Conservation (phyloP, 2,888 invertebrate genomes). For the Papilio gigon region DNA sequence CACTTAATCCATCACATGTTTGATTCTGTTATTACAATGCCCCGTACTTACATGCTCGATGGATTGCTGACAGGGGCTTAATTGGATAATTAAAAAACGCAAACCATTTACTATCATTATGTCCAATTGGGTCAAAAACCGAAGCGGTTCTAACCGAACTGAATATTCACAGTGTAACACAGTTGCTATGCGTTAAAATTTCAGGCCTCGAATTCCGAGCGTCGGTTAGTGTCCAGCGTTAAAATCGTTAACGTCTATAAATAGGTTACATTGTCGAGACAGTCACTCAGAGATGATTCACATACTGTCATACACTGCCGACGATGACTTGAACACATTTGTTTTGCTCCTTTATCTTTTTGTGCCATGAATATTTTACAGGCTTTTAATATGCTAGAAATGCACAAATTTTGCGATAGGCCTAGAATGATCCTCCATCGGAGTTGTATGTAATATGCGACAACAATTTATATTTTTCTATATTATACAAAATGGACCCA, state of each 20-base stretch:
- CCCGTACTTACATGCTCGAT: not conserved
- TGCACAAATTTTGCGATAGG: not conserved
- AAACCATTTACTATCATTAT: not conserved
- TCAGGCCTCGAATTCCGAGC: constrained; percentile 35
- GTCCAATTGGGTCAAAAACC: constrained; percentile 17
- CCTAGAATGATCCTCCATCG: not conserved
- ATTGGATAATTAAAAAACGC: not conserved
- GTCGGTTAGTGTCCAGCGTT: constrained; percentile 47
- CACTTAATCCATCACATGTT: not conserved
- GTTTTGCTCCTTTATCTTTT: constrained; percentile 1
- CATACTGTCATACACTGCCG: constrained; percentile 22
- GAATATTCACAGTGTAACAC: constrained; percentile 11
- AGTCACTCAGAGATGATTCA: constrained; percentile 47
- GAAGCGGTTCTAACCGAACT: not conserved
- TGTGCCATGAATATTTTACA: not conserved
- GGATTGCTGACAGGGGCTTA: not conserved
- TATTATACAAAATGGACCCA: not conserved
- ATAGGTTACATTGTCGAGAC: constrained; percentile 50
- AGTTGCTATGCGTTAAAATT: constrained; percentile 39
- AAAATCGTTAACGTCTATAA: constrained; percentile 56
- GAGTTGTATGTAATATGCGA: not conserved
- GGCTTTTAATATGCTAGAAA: not conserved
- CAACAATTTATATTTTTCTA: not conserved
- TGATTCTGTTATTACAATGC: too few species aligned
- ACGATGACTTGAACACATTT: constrained; percentile 30